Percentiles rank a stretch among this genome's conserved stretches.
phyloP scores from a whole-genome alignment of 2,113 vertebrate genomes.

The Xyrauchen texanus region DNA sequence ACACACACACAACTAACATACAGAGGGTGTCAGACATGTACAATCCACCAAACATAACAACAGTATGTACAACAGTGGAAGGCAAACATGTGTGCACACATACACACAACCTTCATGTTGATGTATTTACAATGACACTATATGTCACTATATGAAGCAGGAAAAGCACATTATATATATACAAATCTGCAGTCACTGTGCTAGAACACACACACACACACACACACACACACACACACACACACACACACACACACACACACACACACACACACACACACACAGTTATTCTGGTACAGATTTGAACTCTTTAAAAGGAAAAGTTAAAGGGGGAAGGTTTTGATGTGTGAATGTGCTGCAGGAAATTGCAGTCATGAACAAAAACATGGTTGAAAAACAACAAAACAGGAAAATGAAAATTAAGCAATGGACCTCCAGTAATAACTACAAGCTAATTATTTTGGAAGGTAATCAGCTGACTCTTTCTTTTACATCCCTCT shows the following conservation, averaged over 20 bases:
- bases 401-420: neutral
- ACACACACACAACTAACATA: slow-evolving; percentile 6
- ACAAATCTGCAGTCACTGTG: neutral
- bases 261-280: neutral
- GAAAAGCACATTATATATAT: neutral
- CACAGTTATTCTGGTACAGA: neutral
- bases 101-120: neutral
- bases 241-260: neutral
- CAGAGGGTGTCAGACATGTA: slow-evolving; percentile 1
- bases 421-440: neutral
- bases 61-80: neutral
- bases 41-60: neutral
- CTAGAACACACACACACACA: neutral
- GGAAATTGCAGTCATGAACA: neutral
- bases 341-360: too few relatives aligned
- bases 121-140: too few relatives aligned
- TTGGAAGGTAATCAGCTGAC: neutral
- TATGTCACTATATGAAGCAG: too few relatives aligned
- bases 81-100: neutral
- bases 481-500: neutral
- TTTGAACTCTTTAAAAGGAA: slow-evolving; percentile 8
- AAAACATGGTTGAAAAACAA: too few relatives aligned
- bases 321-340: neutral
- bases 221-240: neutral
- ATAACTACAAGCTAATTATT: too few relatives aligned